A percentile compares a stretch with the other conserved stretches of the same genome.
These are phyloP conservation scores for Melolontha melolontha DNA, from an alignment of 2,888 invertebrate genomes.

Conservation along the genomic window DNA sequence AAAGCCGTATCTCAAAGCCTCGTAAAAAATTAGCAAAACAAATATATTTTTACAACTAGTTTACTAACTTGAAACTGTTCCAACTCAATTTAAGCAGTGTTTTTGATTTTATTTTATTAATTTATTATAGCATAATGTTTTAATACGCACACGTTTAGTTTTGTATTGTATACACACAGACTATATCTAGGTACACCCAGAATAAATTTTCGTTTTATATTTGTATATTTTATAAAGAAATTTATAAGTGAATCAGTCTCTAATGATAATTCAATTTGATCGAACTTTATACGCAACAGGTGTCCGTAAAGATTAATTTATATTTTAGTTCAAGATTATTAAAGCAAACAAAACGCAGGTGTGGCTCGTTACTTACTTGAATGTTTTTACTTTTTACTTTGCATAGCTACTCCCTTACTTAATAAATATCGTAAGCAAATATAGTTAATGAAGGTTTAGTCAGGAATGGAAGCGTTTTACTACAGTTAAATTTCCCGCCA, in stretches of 20 bases:
- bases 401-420: too few relatives aligned
- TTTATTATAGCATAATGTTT: background rate
- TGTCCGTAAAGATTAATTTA: slow-evolving; percentile 19
- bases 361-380: background rate
- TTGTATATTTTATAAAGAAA: background rate
- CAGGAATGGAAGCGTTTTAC: too few relatives aligned
- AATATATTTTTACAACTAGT: slow-evolving; percentile 34
- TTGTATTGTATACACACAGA: background rate
- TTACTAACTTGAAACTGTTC: slow-evolving; percentile 36
- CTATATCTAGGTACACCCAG: too few relatives aligned
- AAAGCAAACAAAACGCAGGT: background rate
- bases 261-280: slow-evolving; percentile 14
- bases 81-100: slow-evolving; percentile 26
- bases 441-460: too few relatives aligned
- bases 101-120: slow-evolving; percentile 33
- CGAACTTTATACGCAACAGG: slow-evolving; percentile 32
- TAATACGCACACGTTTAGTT: background rate
- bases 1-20: slow-evolving; percentile 32
- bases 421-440: too few relatives aligned
- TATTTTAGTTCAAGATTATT: background rate
- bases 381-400: background rate
- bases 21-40: slow-evolving; percentile 39
- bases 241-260: background rate
- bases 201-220: slow-evolving; percentile 6
- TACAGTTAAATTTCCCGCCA: too few relatives aligned